Conservation (phyloP, 2,797 vertebrate species). For the Cyclura pinguis region DNA sequence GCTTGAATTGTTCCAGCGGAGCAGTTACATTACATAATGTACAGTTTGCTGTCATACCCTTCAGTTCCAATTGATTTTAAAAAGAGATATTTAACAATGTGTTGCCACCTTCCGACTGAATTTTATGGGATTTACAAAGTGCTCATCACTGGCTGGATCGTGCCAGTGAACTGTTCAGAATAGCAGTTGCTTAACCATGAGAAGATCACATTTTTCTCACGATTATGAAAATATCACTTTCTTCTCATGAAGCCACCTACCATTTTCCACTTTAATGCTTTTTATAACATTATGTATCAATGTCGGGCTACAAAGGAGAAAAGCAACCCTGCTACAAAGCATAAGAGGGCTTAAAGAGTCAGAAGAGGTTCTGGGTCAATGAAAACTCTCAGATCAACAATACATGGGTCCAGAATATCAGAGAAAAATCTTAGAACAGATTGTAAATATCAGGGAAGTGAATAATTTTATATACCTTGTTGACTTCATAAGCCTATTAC, state of each 20-base stretch:
- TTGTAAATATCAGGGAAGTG: slow-evolving; percentile 56
- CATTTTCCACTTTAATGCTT: neutral
- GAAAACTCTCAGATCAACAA: slow-evolving; percentile 30
- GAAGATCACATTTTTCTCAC: too few relatives aligned
- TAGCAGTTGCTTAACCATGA: too few relatives aligned
- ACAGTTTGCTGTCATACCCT: neutral
- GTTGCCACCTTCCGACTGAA: neutral
- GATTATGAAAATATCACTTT: neutral
- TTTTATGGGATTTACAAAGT: neutral
- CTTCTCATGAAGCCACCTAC: neutral
- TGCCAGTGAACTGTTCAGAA: neutral
- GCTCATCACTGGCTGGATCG: neutral
- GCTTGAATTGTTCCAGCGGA: neutral
- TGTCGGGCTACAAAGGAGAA: neutral
- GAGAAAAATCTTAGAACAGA: slow-evolving; percentile 23
- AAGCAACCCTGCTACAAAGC: neutral
- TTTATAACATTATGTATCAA: too few relatives aligned
- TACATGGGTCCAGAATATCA: slow-evolving; percentile 15
- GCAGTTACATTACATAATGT: neutral
- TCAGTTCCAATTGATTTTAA: neutral
- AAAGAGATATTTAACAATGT: neutral
- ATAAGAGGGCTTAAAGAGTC: neutral
- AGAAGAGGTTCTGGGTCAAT: slow-evolving; percentile 32
- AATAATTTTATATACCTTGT: slow-evolving; percentile 55
- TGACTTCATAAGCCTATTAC: slow-evolving; percentile 57